Base-by-base conservation (phyloP, 2,113 vertebrate genomes). In the Dicentrarchus labrax region DNA sequence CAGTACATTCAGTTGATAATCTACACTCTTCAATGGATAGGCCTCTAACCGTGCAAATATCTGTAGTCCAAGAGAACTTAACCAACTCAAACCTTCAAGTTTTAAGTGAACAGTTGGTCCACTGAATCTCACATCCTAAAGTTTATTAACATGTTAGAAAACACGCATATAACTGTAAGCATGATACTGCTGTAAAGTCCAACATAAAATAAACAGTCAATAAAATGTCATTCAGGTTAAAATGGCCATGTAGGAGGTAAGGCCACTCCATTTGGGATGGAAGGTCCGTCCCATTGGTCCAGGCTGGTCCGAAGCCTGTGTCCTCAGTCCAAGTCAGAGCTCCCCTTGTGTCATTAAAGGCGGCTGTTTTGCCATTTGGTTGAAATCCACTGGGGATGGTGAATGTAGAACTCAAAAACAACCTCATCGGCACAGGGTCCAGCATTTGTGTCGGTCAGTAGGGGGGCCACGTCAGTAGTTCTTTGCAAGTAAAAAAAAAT, bases 391-490 rank as follows among this genome's bases (percentile, higher is more conserved):
- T 39, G 22, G 51, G 60, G 62, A 21, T 77, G 57, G 48, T 67
- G 13, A 75, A 73, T 72, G 78, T 43, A 45, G 41, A 76, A 82
- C 13, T 36, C 56, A 66, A 86, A 82, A 76, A 54, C 60, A 85
- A 76, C 76, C 74, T 74, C 70, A 80, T 76, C 45, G 64, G 54
- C 68, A 39, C n/a, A n/a, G 30, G 59, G 82, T 83, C 84, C 89
- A 85, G 82, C 86, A 70, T 71, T 68, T 59, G 38, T 39, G 45
- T 64, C 61, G 57, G 83, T 93, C 91, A 89, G 93, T 90, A 92
- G 90, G 53, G 79, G 79, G 75, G 72, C 84, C 87, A 94, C 85
- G 21, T 94, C 92, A 92, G 93, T 89, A 93, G 89, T 90, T 93
- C 78, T 59, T 76, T 75, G 79, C 76, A 19, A 67, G 21, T 57